These are phyloP conservation scores for Vireo griseus DNA, from an alignment of 2,797 vertebrate genomes.

Conservation along the genomic window DNA sequence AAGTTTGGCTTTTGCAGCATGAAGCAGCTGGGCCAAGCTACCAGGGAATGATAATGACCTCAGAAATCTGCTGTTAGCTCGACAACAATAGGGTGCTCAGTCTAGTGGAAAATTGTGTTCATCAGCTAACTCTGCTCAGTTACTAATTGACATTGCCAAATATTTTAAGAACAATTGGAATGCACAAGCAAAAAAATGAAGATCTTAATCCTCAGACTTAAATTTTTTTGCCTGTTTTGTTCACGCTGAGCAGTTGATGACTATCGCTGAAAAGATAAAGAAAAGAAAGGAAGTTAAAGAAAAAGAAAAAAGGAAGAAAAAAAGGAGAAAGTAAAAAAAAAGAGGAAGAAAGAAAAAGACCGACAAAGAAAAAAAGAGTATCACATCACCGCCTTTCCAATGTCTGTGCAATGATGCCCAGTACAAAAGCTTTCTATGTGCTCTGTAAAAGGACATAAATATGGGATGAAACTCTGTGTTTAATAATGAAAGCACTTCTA, in stretches of 20 bases:
- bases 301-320: neutral
- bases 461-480: conserved; percentile 71
- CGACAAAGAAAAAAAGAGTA: conserved; percentile 75
- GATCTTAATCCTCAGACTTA: conserved; percentile 97
- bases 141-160: conserved; percentile 99
- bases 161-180: conserved; percentile 99
- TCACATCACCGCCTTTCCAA: conserved; percentile 83
- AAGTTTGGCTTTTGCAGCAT: conserved; percentile 97
- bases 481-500: conserved; percentile 65
- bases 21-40: conserved; percentile 99
- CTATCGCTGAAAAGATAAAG: conserved; percentile 67
- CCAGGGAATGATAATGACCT: conserved; percentile 99
- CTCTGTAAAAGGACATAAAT: conserved; percentile 81
- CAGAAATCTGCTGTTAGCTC: conserved; percentile 99
- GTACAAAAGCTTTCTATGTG: conserved; percentile 86
- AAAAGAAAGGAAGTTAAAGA: conserved; percentile 40
- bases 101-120: conserved; percentile 99
- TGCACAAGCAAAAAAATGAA: conserved; percentile 87
- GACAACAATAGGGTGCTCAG: conserved; percentile 99
- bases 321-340: neutral
- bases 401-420: conserved; percentile 76
- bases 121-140: conserved; percentile 99
- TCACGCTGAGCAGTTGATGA: conserved; percentile 74
- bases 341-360: conserved; percentile 8
- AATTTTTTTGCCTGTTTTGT: conserved; percentile 77